Percentiles rank a stretch among this genome's conserved stretches.
Conservation (phyloP, 1,140 invertebrate genomes). For the Macrobrachium rosenbergii region DNA sequence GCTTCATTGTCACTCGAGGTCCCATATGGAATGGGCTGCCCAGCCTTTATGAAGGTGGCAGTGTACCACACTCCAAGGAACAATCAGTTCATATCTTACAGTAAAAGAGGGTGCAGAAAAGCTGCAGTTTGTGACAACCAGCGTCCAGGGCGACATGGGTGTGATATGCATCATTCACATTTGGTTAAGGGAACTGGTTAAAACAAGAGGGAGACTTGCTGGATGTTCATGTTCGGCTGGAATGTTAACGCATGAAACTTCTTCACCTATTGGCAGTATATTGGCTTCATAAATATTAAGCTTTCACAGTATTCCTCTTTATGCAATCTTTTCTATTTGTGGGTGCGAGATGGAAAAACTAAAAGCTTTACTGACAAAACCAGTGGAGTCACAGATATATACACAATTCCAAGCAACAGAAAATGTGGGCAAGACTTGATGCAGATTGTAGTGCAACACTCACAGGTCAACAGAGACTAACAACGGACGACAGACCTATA, state of each 20-base stretch:
- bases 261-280: slow-evolving; percentile 57
- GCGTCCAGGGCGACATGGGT: slow-evolving; percentile 59
- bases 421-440: slow-evolving; percentile 47
- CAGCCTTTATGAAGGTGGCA: slow-evolving; percentile 20
- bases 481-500: slow-evolving; percentile 57
- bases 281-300: slow-evolving; percentile 55
- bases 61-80: slow-evolving; percentile 3
- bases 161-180: slow-evolving; percentile 62
- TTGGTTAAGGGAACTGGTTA: slow-evolving; percentile 55
- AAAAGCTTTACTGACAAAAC: slow-evolving; percentile 52
- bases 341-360: slow-evolving; percentile 51
- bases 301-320: slow-evolving; percentile 36
- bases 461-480: slow-evolving; percentile 55
- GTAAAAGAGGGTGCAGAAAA: slow-evolving; percentile 45
- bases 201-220: slow-evolving; percentile 42
- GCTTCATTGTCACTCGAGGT: slow-evolving; percentile 47
- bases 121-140: slow-evolving; percentile 54
- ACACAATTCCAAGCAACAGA: slow-evolving; percentile 53
- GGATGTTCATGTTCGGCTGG: slow-evolving; percentile 60
- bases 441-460: slow-evolving; percentile 45
- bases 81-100: neutral
- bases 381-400: slow-evolving; percentile 46
- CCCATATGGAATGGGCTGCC: slow-evolving; percentile 26
- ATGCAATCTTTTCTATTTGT: slow-evolving; percentile 26
- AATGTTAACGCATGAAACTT: slow-evolving; percentile 57